Conservation (phyloP, 2,888 invertebrate genomes). For the Trichopria drosophilae region DNA sequence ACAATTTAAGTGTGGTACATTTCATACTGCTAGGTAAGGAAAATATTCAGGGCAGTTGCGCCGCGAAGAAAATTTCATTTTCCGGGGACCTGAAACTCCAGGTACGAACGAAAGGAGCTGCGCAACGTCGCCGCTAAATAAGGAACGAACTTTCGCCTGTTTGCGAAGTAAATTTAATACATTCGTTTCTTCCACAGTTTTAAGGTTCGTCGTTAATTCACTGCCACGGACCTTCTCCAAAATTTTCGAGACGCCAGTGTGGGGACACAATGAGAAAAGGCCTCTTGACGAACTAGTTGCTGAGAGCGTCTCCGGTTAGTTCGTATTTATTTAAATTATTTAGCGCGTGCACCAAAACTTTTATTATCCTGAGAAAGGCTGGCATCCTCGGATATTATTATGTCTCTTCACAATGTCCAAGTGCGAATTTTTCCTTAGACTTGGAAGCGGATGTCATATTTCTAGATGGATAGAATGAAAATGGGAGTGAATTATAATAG, state of each 20-base stretch:
- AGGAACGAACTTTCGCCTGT: too few species aligned
- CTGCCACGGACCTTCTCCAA: not conserved
- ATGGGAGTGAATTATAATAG: too few species aligned
- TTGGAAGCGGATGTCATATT: too few species aligned
- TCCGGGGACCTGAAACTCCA: too few species aligned
- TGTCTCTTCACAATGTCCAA: conserved; percentile 35
- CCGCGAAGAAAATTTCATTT: too few species aligned
- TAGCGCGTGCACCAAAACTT: conserved; percentile 35
- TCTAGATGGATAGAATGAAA: too few species aligned
- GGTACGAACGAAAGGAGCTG: conserved; percentile 9
- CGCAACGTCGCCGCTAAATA: not conserved
- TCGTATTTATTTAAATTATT: conserved; percentile 41
- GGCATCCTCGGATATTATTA: conserved; percentile 35
- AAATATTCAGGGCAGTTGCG: too few species aligned
- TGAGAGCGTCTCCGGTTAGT: conserved; percentile 37
- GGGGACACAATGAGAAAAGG: conserved; percentile 17
- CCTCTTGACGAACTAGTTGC: too few species aligned
- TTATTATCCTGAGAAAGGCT: conserved; percentile 36
- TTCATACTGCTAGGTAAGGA: too few species aligned
- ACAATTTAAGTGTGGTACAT: too few species aligned
- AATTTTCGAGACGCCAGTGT: conserved; percentile 13
- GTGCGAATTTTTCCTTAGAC: too few species aligned
- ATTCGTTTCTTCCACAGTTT: conserved; percentile 15
- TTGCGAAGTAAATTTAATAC: conserved; percentile 19
- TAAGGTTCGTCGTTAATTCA: conserved; percentile 13